Conservation (phyloP, 2,113 vertebrate genomes). For the Callipepla squamata region DNA sequence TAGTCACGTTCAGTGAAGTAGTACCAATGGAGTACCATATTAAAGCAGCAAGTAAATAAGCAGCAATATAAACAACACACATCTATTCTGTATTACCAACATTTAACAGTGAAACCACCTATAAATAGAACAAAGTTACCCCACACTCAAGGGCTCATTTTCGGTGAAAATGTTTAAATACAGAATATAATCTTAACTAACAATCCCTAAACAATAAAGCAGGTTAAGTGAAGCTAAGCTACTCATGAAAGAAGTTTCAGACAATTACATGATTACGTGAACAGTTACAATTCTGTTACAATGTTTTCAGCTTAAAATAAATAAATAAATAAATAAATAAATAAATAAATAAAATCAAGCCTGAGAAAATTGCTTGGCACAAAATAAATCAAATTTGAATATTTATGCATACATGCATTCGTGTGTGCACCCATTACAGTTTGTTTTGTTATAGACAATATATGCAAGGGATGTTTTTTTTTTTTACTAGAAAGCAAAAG, state of each 20-base stretch:
- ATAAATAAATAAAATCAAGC: neutral
- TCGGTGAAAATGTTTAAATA: neutral
- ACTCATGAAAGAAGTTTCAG: neutral
- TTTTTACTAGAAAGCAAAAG: neutral
- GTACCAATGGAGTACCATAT: neutral
- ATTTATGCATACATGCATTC: neutral
- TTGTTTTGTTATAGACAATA: fast-evolving
- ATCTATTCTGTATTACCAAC: neutral
- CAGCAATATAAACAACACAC: neutral
- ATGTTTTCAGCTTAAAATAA: neutral
- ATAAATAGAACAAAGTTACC: neutral
- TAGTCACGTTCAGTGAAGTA: neutral
- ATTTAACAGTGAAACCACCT: neutral
- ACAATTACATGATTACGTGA: neutral
- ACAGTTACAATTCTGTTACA: neutral
- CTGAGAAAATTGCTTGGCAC: neutral
- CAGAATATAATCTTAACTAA: neutral
- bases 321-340: neutral
- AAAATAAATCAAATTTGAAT: neutral
- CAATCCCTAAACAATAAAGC: neutral
- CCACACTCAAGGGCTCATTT: neutral
- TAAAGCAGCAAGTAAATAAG: neutral
- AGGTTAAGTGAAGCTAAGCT: neutral
- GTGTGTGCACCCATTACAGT: neutral
- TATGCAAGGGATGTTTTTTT: neutral